phyloP scores from a whole-genome alignment of 2,797 vertebrate species.

The Myotis daubentonii region DNA sequence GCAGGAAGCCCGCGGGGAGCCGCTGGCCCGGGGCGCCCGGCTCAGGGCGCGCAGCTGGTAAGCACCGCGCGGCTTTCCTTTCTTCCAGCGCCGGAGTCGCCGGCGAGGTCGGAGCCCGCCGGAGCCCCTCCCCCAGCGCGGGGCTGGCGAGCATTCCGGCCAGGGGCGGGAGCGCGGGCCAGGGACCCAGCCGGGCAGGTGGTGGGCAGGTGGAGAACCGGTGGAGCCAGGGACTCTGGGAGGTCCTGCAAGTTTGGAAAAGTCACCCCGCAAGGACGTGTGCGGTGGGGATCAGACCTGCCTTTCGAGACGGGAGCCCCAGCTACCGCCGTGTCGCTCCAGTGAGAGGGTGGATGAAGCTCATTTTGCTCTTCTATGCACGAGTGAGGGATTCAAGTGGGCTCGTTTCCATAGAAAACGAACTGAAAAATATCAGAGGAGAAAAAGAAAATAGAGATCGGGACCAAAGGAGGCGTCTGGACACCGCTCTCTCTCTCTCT shows the following conservation, averaged over 20 bases:
- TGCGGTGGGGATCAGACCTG: conserved; percentile 47
- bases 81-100: conserved; percentile 38
- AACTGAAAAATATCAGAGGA: conserved; percentile 60
- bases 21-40: conserved; percentile 41
- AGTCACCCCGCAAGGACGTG: conserved; percentile 78
- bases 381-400: conserved; percentile 59
- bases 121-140: conserved; percentile 70
- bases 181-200: conserved; percentile 58
- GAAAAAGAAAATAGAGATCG: neutral
- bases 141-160: neutral
- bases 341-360: conserved; percentile 57
- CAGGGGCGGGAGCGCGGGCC: conserved; percentile 50
- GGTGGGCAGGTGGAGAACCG: conserved; percentile 64
- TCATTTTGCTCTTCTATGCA: conserved; percentile 68
- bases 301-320: conserved; percentile 45
- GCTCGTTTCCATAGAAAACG: conserved; percentile 71
- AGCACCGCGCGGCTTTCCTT: conserved; percentile 59
- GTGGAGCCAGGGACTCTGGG: neutral
- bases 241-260: conserved; percentile 78
- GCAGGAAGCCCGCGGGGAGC: conserved; percentile 47
- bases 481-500: neutral
- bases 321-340: neutral
- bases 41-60: conserved; percentile 50
- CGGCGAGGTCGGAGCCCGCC: conserved; percentile 6
- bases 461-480: conserved; percentile 46